phyloP scores from a whole-genome alignment of 2,888 invertebrate genomes.

The Chironomus riparius region DNA sequence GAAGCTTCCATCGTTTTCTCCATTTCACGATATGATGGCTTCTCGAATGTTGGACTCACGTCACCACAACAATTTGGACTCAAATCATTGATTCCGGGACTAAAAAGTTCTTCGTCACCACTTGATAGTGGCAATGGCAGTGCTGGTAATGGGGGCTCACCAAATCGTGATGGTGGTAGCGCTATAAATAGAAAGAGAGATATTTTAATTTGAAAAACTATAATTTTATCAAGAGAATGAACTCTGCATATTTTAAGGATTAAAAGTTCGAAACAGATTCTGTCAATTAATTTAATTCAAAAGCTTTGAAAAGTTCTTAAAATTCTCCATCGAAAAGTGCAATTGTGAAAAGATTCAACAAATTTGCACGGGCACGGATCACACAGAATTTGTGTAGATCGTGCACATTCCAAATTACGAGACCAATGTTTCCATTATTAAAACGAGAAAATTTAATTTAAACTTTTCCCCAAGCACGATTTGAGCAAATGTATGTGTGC shows the following conservation, averaged over 20 bases:
- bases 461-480: slow-evolving; percentile 9
- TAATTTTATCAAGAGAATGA: no score
- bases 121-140: slow-evolving; percentile 58
- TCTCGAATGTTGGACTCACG: slow-evolving; percentile 71
- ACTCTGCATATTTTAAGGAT: no score
- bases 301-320: no score
- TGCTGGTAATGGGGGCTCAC: slow-evolving; percentile 58
- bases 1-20: slow-evolving; percentile 89
- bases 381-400: neutral
- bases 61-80: slow-evolving; percentile 51
- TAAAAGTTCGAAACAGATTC: no score
- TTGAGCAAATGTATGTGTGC: neutral
- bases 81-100: slow-evolving; percentile 50
- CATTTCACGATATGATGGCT: slow-evolving; percentile 72
- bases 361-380: no score
- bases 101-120: slow-evolving; percentile 76
- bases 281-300: no score
- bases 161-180: slow-evolving; percentile 48
- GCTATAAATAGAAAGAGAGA: slow-evolving; percentile 35
- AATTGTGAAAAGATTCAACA: no score
- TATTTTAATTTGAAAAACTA: neutral
- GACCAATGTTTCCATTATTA: slow-evolving; percentile 6
- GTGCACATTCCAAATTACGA: neutral
- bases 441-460: slow-evolving; percentile 15
- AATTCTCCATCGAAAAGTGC: no score